Conservation (phyloP, 1,140 invertebrate species). For the Tetraneura akinire region DNA sequence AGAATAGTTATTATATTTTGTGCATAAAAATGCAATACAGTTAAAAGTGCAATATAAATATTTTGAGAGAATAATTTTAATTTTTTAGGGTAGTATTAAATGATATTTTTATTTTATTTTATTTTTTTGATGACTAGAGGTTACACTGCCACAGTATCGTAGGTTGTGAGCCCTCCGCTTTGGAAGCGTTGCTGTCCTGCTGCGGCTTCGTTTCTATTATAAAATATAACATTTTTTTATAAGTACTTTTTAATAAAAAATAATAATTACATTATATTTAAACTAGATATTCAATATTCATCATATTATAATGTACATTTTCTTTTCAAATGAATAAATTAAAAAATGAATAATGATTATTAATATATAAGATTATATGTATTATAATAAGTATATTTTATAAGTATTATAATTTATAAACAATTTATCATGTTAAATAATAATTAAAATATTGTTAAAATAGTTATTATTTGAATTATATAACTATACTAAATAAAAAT, state of each 20-base stretch:
- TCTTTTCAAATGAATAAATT: too few species aligned
- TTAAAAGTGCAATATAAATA: slow-evolving; percentile 15
- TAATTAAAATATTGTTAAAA: too few species aligned
- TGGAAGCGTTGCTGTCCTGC: slow-evolving; percentile 69
- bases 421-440: too few species aligned
- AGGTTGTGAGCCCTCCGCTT: slow-evolving; percentile 88
- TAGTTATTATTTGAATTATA: too few species aligned
- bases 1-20: neutral
- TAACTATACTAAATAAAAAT: slow-evolving; percentile 19
- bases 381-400: too few species aligned
- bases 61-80: neutral
- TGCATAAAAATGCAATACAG: slow-evolving; percentile 13
- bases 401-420: too few species aligned
- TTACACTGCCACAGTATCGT: slow-evolving; percentile 97
- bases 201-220: slow-evolving; percentile 78
- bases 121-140: slow-evolving; percentile 69
- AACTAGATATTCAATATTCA: too few species aligned
- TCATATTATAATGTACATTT: too few species aligned
- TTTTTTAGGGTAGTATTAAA: slow-evolving; percentile 2
- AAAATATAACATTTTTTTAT: slow-evolving; percentile 44
- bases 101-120: neutral
- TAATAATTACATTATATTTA: neutral
- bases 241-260: neutral
- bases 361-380: too few species aligned
- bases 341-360: too few species aligned